These are phyloP conservation scores for Calidris pugnax DNA, from an alignment of 2,113 vertebrate genomes.

Conservation along the genomic window DNA sequence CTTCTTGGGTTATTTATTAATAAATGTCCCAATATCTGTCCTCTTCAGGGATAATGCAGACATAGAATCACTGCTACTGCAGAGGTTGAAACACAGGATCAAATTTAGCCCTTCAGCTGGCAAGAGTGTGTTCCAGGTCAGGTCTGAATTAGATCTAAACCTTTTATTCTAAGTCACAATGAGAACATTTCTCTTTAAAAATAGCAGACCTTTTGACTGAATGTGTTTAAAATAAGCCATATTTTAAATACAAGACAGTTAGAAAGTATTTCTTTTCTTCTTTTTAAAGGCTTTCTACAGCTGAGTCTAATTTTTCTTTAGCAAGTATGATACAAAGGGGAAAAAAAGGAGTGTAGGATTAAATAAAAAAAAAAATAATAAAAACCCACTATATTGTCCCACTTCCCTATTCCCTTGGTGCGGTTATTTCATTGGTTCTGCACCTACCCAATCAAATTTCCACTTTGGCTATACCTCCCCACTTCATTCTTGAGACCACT, in stretches of 20 bases:
- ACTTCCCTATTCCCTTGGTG: background rate
- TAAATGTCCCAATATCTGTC: background rate
- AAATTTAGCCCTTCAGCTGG: background rate
- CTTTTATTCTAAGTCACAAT: background rate
- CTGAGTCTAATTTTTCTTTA: background rate
- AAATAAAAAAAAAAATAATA: background rate
- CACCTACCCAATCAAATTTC: background rate
- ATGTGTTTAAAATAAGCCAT: background rate
- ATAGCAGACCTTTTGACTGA: background rate
- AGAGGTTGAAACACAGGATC: background rate
- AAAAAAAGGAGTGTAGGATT: background rate
- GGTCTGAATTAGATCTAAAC: background rate
- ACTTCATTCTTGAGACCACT: fast-evolving
- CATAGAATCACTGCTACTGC: background rate
- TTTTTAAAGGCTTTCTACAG: background rate
- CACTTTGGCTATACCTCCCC: background rate
- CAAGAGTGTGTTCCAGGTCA: background rate
- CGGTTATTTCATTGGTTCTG: background rate
- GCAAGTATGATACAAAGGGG: background rate
- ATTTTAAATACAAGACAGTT: background rate
- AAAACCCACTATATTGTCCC: background rate
- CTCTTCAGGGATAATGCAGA: background rate
- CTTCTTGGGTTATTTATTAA: background rate
- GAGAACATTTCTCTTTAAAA: background rate
- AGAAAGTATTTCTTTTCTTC: background rate